A percentile compares a stretch with the other conserved stretches of the same genome.
Conservation (phyloP, 2,113 vertebrate genomes). For the Indicator indicator region DNA sequence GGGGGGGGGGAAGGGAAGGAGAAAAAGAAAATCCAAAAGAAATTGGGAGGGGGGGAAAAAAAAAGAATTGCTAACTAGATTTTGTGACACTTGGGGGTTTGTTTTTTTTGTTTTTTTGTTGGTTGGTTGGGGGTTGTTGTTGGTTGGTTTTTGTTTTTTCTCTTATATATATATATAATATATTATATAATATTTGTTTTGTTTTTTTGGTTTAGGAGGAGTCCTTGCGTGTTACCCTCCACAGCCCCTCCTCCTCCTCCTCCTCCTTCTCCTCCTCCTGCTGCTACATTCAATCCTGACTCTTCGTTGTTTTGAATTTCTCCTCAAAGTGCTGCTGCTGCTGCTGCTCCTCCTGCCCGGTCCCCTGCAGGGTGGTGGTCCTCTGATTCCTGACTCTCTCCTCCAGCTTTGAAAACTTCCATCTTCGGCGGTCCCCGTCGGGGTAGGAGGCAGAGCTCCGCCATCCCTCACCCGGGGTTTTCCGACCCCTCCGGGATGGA, state of each 20-base stretch:
- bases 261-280: no score
- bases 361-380: slow-evolving; percentile 6
- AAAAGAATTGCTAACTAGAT: slow-evolving; percentile 73
- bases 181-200: not conserved
- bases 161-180: not conserved
- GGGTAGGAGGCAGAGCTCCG: not conserved
- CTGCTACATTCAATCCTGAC: slow-evolving; percentile 74
- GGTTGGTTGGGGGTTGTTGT: slow-evolving; percentile 1
- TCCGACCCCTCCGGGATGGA: slow-evolving; percentile 88
- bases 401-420: not conserved
- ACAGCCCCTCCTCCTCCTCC: slow-evolving; percentile 45
- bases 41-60: slow-evolving; percentile 25
- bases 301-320: slow-evolving; percentile 53
- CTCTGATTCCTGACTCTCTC: slow-evolving; percentile 15
- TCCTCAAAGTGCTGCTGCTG: slow-evolving; percentile 80
- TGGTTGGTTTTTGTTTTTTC: no score
- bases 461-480: slow-evolving; percentile 88
- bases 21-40: not conserved
- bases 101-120: slow-evolving; percentile 31
- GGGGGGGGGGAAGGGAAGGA: no score
- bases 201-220: slow-evolving; percentile 74
- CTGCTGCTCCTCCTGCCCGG: slow-evolving; percentile 57
- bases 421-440: slow-evolving; percentile 27
- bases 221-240: slow-evolving; percentile 70
- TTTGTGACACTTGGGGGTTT: slow-evolving; percentile 55